Base-by-base conservation (phyloP, 2,797 vertebrate genomes). In the Rhodeus uyekii region DNA sequence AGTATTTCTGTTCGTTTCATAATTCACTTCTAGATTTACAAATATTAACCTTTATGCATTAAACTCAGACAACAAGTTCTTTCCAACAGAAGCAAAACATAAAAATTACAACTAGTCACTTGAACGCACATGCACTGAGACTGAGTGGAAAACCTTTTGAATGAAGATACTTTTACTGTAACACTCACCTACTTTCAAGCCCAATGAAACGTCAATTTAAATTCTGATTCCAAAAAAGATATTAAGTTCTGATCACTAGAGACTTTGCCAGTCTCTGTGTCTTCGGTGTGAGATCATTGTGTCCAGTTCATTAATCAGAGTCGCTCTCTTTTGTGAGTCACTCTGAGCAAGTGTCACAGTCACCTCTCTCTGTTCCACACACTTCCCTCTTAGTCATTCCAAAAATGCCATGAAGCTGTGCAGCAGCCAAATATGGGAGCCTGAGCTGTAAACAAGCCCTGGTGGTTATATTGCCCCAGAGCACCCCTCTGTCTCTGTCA, bases 371-470 rank as follows among this genome's bases (percentile, higher is more conserved):
- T 80, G 76, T 71, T 29, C 60, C 39, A 81, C 76, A 86, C 36
- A 39, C 75, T 90, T 89, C 91, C 85, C 82, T 86, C 89, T 87
- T 58, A 85, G 82, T 77, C 92, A 94, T 94, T 94, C 91, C 89
- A 94, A 92, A 94, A 92, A 94, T 92, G 93, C 92, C 92, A 88
- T 86, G 85, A 86, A 90, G 92, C 93, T 90, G 91, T 87, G 92
- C 92, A 89, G 88, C 90, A 90, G 92, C 95, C 95, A 96, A 96
- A 96, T 95, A 96, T 94, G 96, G 95, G 85, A 92, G 92, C 87
- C 86, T 87, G 78, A 86, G 87, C 89, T 81, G 93, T 92, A 92
- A 95, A 94, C 91, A 92, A 89, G 88, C 90, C 87, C 86, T 88
- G 80, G 84, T 29, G 89, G 46, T 85, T 84, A 86, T 24, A 61